phyloP scores from a whole-genome alignment of 1,140 invertebrate species.

The Pachypeltis micranthus region DNA sequence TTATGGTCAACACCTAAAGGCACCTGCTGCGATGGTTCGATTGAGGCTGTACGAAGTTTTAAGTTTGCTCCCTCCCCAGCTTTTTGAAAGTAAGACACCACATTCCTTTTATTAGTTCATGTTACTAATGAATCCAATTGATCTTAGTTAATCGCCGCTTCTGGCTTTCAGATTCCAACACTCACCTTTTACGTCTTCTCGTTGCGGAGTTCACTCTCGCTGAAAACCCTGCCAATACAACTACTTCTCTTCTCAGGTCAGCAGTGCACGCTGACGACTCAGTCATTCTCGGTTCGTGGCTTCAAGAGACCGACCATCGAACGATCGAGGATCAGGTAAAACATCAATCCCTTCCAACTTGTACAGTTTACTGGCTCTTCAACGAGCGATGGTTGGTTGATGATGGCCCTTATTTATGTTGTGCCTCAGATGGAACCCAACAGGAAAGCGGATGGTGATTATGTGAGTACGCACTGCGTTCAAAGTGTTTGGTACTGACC shows the following conservation, averaged over 20 bases:
- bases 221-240: conserved; percentile 89
- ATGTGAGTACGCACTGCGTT: conserved; percentile 62
- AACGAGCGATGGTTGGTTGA: too few species aligned
- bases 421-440: conserved; percentile 58
- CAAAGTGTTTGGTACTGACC: too few species aligned
- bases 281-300: conserved; percentile 72
- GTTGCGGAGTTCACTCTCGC: conserved; percentile 93
- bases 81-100: conserved; percentile 57
- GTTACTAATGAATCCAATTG: conserved; percentile 4
- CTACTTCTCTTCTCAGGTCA: conserved; percentile 72
- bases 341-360: too few species aligned
- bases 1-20: conserved; percentile 88
- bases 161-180: conserved; percentile 53
- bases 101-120: neutral
- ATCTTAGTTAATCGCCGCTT: neutral
- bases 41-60: conserved; percentile 84
- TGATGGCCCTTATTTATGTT: conserved; percentile 28
- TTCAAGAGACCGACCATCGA: conserved; percentile 91
- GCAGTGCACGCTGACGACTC: conserved; percentile 86
- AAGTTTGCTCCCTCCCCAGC: conserved; percentile 65
- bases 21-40: conserved; percentile 82
- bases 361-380: neutral
- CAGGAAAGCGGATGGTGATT: conserved; percentile 56
- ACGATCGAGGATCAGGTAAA: conserved; percentile 93
- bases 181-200: conserved; percentile 77